Conservation (phyloP, 1,140 invertebrate genomes). For the Lutraria rhynchaena region DNA sequence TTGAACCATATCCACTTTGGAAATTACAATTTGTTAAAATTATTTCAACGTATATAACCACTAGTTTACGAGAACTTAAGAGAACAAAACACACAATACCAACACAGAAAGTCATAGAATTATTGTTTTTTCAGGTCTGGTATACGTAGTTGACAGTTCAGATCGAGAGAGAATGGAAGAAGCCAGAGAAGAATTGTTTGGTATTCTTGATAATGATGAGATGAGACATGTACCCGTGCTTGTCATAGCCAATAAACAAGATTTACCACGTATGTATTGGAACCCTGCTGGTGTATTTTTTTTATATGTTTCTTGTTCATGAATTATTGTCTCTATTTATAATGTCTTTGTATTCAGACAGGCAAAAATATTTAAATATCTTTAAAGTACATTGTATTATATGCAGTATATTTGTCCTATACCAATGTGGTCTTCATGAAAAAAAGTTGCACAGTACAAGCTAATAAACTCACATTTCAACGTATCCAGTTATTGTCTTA, state of each 20-base stretch:
- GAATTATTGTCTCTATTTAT: not conserved
- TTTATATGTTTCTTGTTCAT: no score
- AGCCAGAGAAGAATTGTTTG: conserved; percentile 93
- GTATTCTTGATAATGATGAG: conserved; percentile 80
- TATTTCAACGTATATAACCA: no score
- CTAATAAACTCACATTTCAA: no score
- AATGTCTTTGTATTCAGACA: not conserved
- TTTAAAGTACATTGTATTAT: not conserved
- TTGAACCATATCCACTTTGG: no score
- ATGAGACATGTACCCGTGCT: conserved; percentile 79
- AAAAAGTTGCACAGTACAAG: no score
- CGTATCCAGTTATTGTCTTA: not conserved
- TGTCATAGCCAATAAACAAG: conserved; percentile 82
- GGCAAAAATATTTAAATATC: no score
- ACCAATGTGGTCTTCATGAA: no score
- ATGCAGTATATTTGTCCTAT: no score
- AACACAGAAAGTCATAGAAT: not conserved
- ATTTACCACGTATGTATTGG: conserved; percentile 76
- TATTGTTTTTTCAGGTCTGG: conserved; percentile 87
- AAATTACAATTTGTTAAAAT: no score
- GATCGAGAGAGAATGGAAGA: conserved; percentile 98
- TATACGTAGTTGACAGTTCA: conserved; percentile 99
- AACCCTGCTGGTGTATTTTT: no score
- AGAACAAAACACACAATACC: no score
- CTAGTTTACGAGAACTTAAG: no score